Evolutionary conservation across 2,797 vertebrate genomes (phyloP), one percentile per base, ranked within the genome.

Genomic region (Oreortyx pictus): DNA sequence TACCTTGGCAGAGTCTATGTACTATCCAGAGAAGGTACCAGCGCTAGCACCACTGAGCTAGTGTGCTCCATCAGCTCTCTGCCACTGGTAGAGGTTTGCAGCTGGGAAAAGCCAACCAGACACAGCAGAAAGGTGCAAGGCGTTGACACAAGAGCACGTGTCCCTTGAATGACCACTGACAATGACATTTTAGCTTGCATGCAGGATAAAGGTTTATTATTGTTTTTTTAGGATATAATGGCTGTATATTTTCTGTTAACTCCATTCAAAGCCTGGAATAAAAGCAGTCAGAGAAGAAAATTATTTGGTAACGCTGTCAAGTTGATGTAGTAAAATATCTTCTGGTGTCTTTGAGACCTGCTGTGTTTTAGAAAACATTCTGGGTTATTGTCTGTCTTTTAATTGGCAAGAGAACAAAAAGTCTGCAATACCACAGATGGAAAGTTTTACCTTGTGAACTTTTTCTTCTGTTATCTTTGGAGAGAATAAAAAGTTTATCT

Each of bases 341-440:
- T 43, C 60, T 71, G 27, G 31, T 74, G 39, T 88, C 44, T 94
- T 80, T 81, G 66, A 95, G 86, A 83, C 6, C 11, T 74, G n/a
- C 31, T 50, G 17, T 54, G 35, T 57, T 79, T 84, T 78, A 83
- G 66, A 68, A 92, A 80, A 60, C 89, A 60, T 81, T 93, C 78
- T 82, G 10, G 4, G 91, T 89, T 71, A 27, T 70, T 47, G 5
- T 60, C 71, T 86, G 22, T 88, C 49, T 89, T 83, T 61, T 78
- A 81, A 77, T 89, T 78, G 68, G 52, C 31, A 64, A 67, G 39
- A n/a, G 47, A 78, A 56, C 16, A 44, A 39, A 59, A 82, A 78
- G 43, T 85, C 68, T 89, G 60, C 43, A 65, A 64, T 37, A 49
- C 11, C 19, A 73, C 50, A 77, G 52, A 77, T 72, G 43, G 49